Evolutionary conservation across 2,113 vertebrate genomes (phyloP), one percentile per base, ranked within the genome.

Genomic region (Thunnus maccoyii): DNA sequence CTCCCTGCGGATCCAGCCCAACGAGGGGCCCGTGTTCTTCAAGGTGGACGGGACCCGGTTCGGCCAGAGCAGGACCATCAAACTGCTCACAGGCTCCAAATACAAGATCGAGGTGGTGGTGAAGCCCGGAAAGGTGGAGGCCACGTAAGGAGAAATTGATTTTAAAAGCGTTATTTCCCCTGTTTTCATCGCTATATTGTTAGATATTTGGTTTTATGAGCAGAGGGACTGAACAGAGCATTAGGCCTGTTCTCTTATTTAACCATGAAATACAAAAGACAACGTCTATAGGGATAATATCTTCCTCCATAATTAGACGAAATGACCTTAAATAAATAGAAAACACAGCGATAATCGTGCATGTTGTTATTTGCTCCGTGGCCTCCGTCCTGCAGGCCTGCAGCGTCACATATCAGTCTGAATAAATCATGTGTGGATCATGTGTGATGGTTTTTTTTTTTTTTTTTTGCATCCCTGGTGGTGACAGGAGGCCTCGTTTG

Each of bases 31-130:
- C 2, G 98, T 99, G 46, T 99, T 97, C 86, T 99, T 96, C 92
- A 99, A 99, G 93, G 98, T 99, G 93, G 98, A 99, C 80, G 97
- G 98, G 36, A 97, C 97, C 85, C 92, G 98, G 2, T 99, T 99
- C 91, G 98, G 98, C 13, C 98, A 99, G 95, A 99, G 89, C 94
- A 93, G 98, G 77, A 99, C 98, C 82, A 98, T 99, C 92, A 99
- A 99, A 83, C 93, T 99, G 93, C 96, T 99, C 52, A 99, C 98
- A 0, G 98, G 98, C 15, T 97, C 98, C 78, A 99, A 99, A 44
- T 99, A 99, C 94, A 96, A 96, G 92, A 96, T 99, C 87, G 95
- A 97, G 92, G 96, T 99, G 91, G 94, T 95, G 63, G 32, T 98
- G 13, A 98, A 97, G 88, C 98, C 98, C 18, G 96, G 96, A 18